These are phyloP conservation scores for Gadus chalcogrammus DNA, from an alignment of 2,113 vertebrate genomes.

Conservation along the genomic window DNA sequence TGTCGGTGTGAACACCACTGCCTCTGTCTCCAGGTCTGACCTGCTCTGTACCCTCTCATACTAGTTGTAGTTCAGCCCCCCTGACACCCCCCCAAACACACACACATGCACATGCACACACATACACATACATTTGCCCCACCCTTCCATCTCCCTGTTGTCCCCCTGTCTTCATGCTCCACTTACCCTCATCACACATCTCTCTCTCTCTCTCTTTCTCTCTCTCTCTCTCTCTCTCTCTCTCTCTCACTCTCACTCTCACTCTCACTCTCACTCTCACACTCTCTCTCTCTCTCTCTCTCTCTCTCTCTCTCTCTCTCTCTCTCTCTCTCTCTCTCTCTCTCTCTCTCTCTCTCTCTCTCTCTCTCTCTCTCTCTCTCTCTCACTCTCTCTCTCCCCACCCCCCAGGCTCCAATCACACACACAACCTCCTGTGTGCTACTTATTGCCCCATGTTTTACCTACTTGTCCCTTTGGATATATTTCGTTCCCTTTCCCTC, in stretches of 20 bases:
- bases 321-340: conserved; percentile 3
- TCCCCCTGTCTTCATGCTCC: conserved; percentile 41
- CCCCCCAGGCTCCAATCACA: background rate
- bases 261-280: background rate
- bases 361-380: background rate
- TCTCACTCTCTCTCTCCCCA: conserved; percentile 11
- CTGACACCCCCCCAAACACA: background rate
- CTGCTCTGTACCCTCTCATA: background rate
- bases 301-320: conserved; percentile 14
- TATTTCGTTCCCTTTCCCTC: conserved; percentile 9
- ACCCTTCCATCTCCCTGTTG: conserved; percentile 13
- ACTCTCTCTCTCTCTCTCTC: conserved; percentile 10
- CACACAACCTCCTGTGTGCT: background rate
- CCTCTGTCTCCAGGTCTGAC: background rate
- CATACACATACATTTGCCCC: conserved; percentile 1
- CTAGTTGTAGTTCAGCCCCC: background rate
- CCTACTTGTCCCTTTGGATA: no score
- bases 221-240: background rate
- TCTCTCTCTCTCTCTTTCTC: conserved; percentile 15
- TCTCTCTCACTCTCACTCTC: background rate
- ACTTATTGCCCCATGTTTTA: no score
- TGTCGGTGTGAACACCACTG: background rate
- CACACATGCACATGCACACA: conserved; percentile 29
- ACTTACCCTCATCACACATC: conserved; percentile 29
- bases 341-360: background rate